Base-by-base conservation (phyloP, 2,888 invertebrate genomes). In the Herminia tarsipennalis region DNA sequence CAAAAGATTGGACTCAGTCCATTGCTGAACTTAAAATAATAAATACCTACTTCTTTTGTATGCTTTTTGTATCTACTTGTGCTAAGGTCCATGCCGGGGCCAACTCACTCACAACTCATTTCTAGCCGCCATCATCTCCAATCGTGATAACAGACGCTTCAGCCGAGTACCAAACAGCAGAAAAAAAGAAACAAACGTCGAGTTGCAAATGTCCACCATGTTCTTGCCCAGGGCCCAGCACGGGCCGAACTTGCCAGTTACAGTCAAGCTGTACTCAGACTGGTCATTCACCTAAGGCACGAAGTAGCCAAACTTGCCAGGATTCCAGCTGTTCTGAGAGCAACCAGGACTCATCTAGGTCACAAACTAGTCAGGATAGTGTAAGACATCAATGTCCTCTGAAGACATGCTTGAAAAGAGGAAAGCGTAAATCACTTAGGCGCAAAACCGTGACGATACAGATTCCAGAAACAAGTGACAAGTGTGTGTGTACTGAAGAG, bases 81-180 rank as follows among this genome's bases (percentile, higher is more conserved):
- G n/a, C n/a, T n/a, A n/a, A n/a, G n/a, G 5, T 2, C 1, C 5
- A 25, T 12, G 10, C 8, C 3, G 6, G 4, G 12, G 2, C 2
- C n/a, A 24, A 10, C n/a, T 1, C 4, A 9, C 9, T 33, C 8
- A 10, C 4, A 5, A 33, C 14, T 10, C 0, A 8, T 16, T 10
- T 24, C 8, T 24, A 66, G 66, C 41, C 55, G 6, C 46, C 45
- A 17, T 61, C 65, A 14, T 33, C 50, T 2, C 55, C 68, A 3
- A 42, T 30, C 5, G 22, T 55, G 33, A 40, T 61, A 12, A 65
- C 68, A 13, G 66, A 66, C 3, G 41, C 24, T 5, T 66, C 65
- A 6, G 18, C 51, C 25, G 37, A 28, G 4, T 49, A 53, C 18
- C 39, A 44, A 3, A 22, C 48, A 22, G 24, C 13, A 14, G 20